Conservation (phyloP, 2,888 invertebrate genomes). For the Habrosyne pyritoides region DNA sequence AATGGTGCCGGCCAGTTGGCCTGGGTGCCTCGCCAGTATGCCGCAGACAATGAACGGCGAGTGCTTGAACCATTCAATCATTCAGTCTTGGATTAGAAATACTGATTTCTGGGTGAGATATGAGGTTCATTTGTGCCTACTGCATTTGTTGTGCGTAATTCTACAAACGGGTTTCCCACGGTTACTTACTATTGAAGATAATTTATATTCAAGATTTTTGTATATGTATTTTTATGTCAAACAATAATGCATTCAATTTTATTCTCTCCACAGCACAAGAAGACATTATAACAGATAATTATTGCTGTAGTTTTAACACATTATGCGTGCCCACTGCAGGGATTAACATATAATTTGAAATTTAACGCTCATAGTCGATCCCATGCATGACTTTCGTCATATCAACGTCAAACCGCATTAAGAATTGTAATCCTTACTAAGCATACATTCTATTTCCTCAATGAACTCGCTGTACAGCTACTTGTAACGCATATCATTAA, state of each 20-base stretch:
- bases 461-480: slow-evolving; percentile 5
- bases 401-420: slow-evolving; percentile 1
- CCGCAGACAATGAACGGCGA: slow-evolving; percentile 64
- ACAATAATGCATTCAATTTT: too few relatives aligned
- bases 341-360: not conserved
- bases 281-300: not conserved
- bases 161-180: not conserved
- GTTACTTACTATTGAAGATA: not conserved
- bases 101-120: slow-evolving; percentile 33
- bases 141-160: not conserved
- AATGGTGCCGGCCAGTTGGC: slow-evolving; percentile 55
- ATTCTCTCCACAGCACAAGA: too few relatives aligned
- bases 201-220: too few relatives aligned
- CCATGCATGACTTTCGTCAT: slow-evolving; percentile 2
- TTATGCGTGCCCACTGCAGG: not conserved
- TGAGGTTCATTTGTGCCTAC: not conserved
- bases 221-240: too few relatives aligned
- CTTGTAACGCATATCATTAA: slow-evolving; percentile 1
- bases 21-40: slow-evolving; percentile 51
- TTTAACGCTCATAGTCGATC: not conserved
- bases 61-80: slow-evolving; percentile 59
- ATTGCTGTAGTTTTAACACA: not conserved
- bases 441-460: not conserved
- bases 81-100: slow-evolving; percentile 53
- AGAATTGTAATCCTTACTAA: slow-evolving; percentile 9